Percentiles rank a stretch among this genome's conserved stretches.
Conservation (phyloP, 2,888 invertebrate genomes). For the Phorcus lineatus region DNA sequence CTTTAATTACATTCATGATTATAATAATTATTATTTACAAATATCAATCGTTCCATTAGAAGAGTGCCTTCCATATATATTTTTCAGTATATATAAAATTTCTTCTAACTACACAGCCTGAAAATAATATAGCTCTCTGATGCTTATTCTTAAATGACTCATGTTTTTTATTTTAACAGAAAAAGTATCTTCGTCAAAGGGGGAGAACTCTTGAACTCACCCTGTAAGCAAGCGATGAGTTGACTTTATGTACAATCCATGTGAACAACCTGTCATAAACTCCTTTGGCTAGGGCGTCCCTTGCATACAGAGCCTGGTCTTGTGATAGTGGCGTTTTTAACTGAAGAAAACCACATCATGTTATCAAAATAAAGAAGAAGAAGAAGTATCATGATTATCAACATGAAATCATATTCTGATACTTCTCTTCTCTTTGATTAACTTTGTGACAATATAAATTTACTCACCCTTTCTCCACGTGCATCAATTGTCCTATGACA, state of each 20-base stretch:
- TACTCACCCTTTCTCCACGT: slow-evolving; percentile 82
- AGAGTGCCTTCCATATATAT: too few species aligned
- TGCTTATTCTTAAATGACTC: too few species aligned
- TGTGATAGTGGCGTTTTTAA: slow-evolving; percentile 87
- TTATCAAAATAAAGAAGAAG: not conserved
- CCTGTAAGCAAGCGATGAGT: slow-evolving; percentile 75
- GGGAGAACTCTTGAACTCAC: slow-evolving; percentile 37
- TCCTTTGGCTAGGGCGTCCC: slow-evolving; percentile 93
- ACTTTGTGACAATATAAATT: too few species aligned
- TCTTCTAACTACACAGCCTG: too few species aligned
- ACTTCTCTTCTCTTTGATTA: too few species aligned
- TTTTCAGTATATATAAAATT: too few species aligned
- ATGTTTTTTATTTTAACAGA: too few species aligned
- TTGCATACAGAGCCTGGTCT: slow-evolving; percentile 87
- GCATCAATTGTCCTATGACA: slow-evolving; percentile 92
- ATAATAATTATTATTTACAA: too few species aligned
- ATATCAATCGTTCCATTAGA: too few species aligned
- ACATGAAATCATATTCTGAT: not conserved
- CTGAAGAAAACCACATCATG: slow-evolving; percentile 47
- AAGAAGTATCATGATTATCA: not conserved
- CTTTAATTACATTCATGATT: too few species aligned
- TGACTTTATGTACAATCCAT: slow-evolving; percentile 90
- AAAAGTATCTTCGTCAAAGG: not conserved
- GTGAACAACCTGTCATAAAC: slow-evolving; percentile 92
- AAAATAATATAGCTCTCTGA: too few species aligned